A percentile compares a stretch with the other conserved stretches of the same genome.
Conservation (phyloP, 2,888 invertebrate species). For the Bellardia bayeri region DNA sequence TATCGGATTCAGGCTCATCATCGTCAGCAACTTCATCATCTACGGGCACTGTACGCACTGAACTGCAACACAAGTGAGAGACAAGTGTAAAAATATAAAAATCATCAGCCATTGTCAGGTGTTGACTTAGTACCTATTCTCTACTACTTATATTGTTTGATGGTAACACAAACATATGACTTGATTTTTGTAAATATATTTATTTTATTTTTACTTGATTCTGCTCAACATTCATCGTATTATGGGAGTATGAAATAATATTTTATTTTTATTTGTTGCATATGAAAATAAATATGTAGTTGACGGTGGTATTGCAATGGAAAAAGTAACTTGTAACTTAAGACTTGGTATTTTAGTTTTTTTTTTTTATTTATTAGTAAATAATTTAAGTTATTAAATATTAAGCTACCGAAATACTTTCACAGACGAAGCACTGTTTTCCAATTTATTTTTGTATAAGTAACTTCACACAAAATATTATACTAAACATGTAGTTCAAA, state of each 20-base stretch:
- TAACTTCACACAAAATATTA: neutral
- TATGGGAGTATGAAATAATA: conserved; percentile 7
- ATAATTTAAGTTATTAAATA: neutral
- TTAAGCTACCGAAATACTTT: neutral
- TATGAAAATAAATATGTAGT: neutral
- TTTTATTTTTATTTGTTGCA: neutral
- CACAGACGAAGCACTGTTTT: neutral
- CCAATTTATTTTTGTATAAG: neutral
- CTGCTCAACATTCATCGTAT: conserved; percentile 15
- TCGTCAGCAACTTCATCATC: conserved; percentile 77
- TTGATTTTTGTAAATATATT: conserved; percentile 35
- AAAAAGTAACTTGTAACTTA: neutral
- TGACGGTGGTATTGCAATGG: neutral
- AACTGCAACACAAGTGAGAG: conserved; percentile 78
- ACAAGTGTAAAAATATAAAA: conserved; percentile 25
- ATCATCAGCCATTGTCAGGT: conserved; percentile 64
- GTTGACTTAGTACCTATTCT: conserved; percentile 39
- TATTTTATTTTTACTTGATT: conserved; percentile 12
- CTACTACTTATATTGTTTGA: neutral
- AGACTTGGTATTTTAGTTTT: neutral
- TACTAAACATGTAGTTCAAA: conserved; percentile 40
- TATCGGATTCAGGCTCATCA: conserved; percentile 66
- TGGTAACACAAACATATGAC: neutral
- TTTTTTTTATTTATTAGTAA: neutral
- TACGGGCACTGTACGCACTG: conserved; percentile 83